phyloP scores from a whole-genome alignment of 2,113 vertebrate species.

The Corapipo altera region DNA sequence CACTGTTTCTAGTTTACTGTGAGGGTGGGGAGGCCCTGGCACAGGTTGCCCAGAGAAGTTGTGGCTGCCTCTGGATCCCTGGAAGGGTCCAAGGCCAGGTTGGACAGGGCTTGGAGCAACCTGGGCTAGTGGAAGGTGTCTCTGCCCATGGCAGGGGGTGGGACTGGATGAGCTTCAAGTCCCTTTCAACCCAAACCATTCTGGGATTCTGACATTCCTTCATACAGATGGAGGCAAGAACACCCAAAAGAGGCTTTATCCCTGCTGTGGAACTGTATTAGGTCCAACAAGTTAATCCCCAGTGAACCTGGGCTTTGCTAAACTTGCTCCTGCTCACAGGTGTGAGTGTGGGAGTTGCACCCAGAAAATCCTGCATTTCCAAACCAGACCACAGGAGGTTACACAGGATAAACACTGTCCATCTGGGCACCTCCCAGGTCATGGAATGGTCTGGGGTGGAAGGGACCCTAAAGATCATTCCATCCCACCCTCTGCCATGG shows the following conservation, averaged over 20 bases:
- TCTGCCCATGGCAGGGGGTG: too few relatives aligned
- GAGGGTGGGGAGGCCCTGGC: too few relatives aligned
- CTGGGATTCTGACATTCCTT: neutral
- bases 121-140: too few relatives aligned
- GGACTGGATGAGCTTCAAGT: too few relatives aligned
- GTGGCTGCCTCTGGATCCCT: too few relatives aligned
- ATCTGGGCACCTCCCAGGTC: neutral
- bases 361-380: neutral
- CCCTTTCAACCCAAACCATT: neutral
- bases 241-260: neutral
- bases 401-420: rapidly evolving
- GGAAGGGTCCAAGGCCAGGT: too few relatives aligned
- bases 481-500: neutral
- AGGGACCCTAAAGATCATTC: neutral
- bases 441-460: neutral
- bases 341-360: rapidly evolving
- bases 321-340: neutral
- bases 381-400: neutral
- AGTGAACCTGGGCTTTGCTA: neutral
- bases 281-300: neutral
- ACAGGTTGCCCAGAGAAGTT: too few relatives aligned
- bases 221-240: neutral
- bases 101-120: too few relatives aligned
- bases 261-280: rapidly evolving
- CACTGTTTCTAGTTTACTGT: too few relatives aligned